A percentile compares a stretch with the other conserved stretches of the same genome.
These are phyloP conservation scores for Dinocampus coccinellae DNA, from an alignment of 2,888 invertebrate genomes.

Conservation along the genomic window DNA sequence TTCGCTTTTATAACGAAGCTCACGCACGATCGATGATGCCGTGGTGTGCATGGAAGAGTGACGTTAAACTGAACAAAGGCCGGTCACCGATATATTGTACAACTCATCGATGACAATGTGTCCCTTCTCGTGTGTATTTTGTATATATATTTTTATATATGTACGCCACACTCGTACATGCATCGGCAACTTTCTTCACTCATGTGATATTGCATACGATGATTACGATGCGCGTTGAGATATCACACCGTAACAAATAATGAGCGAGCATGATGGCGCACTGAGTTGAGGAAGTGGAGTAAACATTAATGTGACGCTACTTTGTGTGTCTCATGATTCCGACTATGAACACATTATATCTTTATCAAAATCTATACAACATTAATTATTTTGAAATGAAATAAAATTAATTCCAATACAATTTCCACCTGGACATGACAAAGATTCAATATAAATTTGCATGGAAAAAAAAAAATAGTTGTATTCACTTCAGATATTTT, in stretches of 20 bases:
- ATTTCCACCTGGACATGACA: no score
- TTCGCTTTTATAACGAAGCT: not conserved
- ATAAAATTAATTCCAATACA: no score
- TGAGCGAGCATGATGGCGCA: not conserved
- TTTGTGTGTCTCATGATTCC: not conserved
- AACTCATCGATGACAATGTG: constrained; percentile 27
- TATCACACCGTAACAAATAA: not conserved
- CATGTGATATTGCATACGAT: constrained; percentile 17
- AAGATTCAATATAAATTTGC: no score
- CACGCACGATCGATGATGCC: constrained; percentile 48
- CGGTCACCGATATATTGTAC: constrained; percentile 41
- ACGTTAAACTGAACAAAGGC: constrained; percentile 48
- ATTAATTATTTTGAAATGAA: not conserved
- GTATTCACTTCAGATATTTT: no score
- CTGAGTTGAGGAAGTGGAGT: not conserved
- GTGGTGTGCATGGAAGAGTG: constrained; percentile 38
- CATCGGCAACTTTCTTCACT: constrained; percentile 18
- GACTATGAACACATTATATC: no score
- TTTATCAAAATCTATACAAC: not conserved
- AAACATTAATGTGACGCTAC: not conserved
- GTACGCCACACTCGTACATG: constrained; percentile 3
- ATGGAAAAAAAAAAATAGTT: no score
- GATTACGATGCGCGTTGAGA: constrained; percentile 26
- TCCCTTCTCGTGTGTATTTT: constrained; percentile 16
- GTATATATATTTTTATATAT: constrained; percentile 2